These are phyloP conservation scores for Euclidia mi DNA, from an alignment of 2,888 invertebrate species.

Conservation along the genomic window DNA sequence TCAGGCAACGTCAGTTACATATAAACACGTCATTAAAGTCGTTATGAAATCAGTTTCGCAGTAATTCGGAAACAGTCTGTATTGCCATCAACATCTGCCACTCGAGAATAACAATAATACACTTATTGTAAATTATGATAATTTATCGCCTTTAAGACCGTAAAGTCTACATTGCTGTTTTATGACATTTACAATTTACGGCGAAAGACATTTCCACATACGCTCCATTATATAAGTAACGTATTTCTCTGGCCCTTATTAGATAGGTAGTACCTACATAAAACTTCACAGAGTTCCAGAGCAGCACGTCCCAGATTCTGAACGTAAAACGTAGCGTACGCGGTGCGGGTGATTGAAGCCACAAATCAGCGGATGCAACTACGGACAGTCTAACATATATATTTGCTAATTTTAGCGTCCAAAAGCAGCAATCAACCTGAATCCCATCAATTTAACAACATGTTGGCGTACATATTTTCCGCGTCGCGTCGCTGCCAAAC, in stretches of 20 bases:
- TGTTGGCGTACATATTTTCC: slow-evolving; percentile 71
- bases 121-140: slow-evolving; percentile 22
- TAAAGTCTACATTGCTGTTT: slow-evolving; percentile 14
- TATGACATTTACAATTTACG: slow-evolving; percentile 19
- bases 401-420: slow-evolving; percentile 57
- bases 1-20: background rate
- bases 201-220: slow-evolving; percentile 1
- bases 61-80: no score
- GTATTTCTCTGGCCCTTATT: slow-evolving; percentile 9
- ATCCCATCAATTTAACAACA: slow-evolving; percentile 69
- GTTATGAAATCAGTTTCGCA: no score
- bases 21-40: no score
- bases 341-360: slow-evolving; percentile 40
- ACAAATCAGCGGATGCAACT: slow-evolving; percentile 49
- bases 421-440: slow-evolving; percentile 60
- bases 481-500: slow-evolving; percentile 76
- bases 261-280: slow-evolving; percentile 35
- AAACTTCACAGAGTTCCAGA: slow-evolving; percentile 26
- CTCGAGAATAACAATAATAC: slow-evolving; percentile 3
- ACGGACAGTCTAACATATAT: slow-evolving; percentile 52
- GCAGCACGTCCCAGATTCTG: slow-evolving; percentile 23
- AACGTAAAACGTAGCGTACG: slow-evolving; percentile 25
- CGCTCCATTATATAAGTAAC: background rate
- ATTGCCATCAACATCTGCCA: no score
- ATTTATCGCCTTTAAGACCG: slow-evolving; percentile 2